Evolutionary conservation across 1,140 invertebrate species (phyloP), one percentile per base, ranked within the genome.

Genomic region (Cyclargus thomasi): DNA sequence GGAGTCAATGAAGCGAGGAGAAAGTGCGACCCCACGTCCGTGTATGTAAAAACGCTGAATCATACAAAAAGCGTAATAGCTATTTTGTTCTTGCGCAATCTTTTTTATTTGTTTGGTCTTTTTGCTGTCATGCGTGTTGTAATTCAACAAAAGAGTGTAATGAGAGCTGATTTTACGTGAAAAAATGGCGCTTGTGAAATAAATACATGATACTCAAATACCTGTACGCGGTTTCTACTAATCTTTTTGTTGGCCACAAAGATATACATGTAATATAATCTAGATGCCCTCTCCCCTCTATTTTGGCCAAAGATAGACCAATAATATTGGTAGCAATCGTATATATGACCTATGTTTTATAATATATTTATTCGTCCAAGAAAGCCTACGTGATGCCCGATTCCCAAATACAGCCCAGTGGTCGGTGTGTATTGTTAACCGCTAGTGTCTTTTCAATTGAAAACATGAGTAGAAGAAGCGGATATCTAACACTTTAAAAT

Each of bases 1-100:
- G 81, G 77, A 86, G 79, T 84, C 85, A 86, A 86, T 86, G 85
- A 88, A 85, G 84, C 83, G 84, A 73, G 76, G 86, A 86, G 85
- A 89, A 89, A 88, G 86, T 89, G 72, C 82, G 81, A 84, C 81
- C 79, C 80, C 73, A 83, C 83, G 83, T 86, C 81, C 86, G 86
- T 77, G 72, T 86, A 72, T 74, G 81, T 77, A 79, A 81, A 86
- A 86, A 78, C 70, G 85, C 84, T 89, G 85, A 87, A 77, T 89
- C 86, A 86, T 70, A 57, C 36, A 67, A 67, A 67, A 64, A 67
- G 18, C 35, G 55, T 55, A 66, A 36, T 59, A 21, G 22, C 35
- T 53, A 59, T 59, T 66, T 20, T 53, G 35, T 21, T 22, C 29
- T 70, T 63, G 62, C 36, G 57, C 66, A 67, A 67, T 35, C 22